These are phyloP conservation scores for Dryomyza anilis DNA, from an alignment of 2,888 invertebrate species.

Conservation along the genomic window DNA sequence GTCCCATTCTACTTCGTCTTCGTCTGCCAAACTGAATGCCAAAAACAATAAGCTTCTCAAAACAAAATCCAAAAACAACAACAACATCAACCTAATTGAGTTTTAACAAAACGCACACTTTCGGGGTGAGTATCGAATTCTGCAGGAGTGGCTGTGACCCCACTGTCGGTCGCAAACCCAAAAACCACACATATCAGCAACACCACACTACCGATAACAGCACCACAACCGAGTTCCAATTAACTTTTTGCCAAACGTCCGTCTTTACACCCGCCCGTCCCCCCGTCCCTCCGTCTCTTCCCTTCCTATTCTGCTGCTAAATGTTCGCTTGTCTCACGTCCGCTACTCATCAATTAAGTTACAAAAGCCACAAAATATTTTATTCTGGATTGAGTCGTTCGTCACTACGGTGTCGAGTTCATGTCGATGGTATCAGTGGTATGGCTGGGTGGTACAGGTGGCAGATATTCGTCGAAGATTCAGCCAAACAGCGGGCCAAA, in stretches of 20 bases:
- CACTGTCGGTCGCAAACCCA: not conserved
- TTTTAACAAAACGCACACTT: not conserved
- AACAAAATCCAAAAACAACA: not conserved
- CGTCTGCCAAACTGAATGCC: not conserved
- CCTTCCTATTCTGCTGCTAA: too few species aligned
- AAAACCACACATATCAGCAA: not conserved
- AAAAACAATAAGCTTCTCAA: not conserved
- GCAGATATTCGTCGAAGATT: not conserved
- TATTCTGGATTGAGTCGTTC: conserved; percentile 11
- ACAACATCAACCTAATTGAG: conserved; percentile 10
- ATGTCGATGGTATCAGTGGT: too few species aligned
- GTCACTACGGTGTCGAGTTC: not conserved
- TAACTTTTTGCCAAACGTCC: not conserved
- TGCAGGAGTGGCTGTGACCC: not conserved
- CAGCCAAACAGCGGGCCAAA: not conserved
- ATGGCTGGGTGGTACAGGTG: not conserved
- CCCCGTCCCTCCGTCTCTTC: too few species aligned
- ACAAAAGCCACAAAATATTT: conserved; percentile 14
- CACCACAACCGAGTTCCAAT: conserved; percentile 10
- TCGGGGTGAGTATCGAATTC: not conserved
- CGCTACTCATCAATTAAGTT: conserved; percentile 9
- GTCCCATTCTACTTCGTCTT: not conserved
- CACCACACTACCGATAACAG: not conserved
- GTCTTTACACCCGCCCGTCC: not conserved
- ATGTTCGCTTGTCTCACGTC: not conserved